Conservation (phyloP, 2,888 invertebrate genomes). For the Calameuta filiformis region DNA sequence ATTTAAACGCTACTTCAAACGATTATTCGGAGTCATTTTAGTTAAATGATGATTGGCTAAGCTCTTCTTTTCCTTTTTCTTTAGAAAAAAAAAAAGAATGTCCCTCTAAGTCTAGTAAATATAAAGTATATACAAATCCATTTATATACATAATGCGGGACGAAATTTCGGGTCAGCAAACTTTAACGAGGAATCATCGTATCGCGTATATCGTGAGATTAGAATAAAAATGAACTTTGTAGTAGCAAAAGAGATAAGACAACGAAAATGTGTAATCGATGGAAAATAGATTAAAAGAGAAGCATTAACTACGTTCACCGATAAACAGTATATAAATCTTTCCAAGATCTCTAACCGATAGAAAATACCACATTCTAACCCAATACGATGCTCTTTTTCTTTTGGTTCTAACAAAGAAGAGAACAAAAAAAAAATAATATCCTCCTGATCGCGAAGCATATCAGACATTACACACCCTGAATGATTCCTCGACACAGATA, state of each 20-base stretch:
- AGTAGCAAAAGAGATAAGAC: too few species aligned
- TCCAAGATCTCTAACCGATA: slow-evolving; percentile 32
- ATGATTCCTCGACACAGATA: slow-evolving; percentile 7
- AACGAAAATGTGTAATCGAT: slow-evolving; percentile 19
- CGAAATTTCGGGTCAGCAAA: neutral
- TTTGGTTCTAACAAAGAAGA: slow-evolving; percentile 29
- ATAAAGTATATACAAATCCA: slow-evolving; percentile 3
- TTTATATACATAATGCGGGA: slow-evolving; percentile 1
- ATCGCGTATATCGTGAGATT: neutral
- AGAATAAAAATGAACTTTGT: neutral
- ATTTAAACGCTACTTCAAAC: neutral
- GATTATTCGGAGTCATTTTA: neutral
- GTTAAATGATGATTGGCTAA: neutral
- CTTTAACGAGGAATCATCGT: neutral
- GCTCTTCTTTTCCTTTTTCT: neutral
- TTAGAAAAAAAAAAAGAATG: too few species aligned
- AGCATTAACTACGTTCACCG: neutral
- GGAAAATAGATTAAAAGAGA: neutral
- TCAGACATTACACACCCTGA: neutral
- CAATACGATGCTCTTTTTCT: slow-evolving; percentile 29
- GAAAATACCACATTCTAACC: slow-evolving; percentile 36
- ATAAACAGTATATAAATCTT: neutral
- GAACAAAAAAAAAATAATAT: slow-evolving; percentile 13
- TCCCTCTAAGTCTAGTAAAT: neutral
- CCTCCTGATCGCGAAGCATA: neutral